phyloP scores from a whole-genome alignment of 2,113 vertebrate species.

The Indri indri region DNA sequence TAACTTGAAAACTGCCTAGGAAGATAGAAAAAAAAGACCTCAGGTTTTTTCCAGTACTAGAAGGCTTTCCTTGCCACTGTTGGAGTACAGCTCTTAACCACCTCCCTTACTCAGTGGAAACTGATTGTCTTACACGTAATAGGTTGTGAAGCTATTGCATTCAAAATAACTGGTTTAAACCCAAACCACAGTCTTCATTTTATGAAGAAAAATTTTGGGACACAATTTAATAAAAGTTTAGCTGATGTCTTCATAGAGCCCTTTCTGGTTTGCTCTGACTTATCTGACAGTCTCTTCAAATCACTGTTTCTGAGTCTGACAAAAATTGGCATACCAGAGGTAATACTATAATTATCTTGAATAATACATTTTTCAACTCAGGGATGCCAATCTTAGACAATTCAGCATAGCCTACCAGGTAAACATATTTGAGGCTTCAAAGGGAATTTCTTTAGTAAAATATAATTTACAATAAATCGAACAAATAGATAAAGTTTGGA shows the following conservation, averaged over 20 bases:
- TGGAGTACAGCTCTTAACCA: not conserved
- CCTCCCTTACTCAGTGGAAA: not conserved
- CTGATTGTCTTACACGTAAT: not conserved
- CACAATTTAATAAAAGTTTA: not conserved
- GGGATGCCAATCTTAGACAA: not conserved
- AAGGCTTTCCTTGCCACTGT: not conserved
- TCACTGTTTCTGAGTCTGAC: constrained; percentile 8
- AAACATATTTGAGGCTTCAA: not conserved
- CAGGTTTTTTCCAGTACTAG: not conserved
- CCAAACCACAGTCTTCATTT: not conserved
- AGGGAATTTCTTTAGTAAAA: not conserved
- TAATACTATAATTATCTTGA: not conserved
- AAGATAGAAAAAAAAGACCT: not conserved
- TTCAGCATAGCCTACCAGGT: not conserved
- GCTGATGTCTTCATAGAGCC: not conserved
- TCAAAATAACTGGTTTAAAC: not conserved
- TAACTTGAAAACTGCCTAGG: not conserved
- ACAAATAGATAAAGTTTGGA: not conserved
- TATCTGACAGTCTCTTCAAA: not conserved
- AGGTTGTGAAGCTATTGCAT: not conserved
- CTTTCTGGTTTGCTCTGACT: not conserved
- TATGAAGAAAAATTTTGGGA: not conserved
- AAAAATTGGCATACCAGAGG: not conserved
- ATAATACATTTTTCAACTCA: constrained; percentile 6
- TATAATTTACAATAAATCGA: not conserved